Evolutionary conservation across 2,888 invertebrate species (phyloP).

Genomic region (Thera obeliscata): DNA sequence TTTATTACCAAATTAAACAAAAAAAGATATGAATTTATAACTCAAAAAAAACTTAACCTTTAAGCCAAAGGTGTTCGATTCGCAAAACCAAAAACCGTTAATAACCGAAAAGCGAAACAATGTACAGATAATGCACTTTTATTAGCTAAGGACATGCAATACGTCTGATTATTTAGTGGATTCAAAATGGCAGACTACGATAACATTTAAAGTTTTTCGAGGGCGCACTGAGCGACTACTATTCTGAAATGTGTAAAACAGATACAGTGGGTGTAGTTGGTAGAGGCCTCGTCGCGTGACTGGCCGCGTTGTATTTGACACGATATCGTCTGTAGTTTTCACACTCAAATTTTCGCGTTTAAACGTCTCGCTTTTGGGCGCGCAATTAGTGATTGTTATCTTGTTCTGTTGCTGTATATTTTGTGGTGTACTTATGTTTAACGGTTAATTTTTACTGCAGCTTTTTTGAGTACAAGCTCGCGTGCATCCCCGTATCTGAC

Average conservation of each 20-base stretch:
- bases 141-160: conserved; percentile 74
- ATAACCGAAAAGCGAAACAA: conserved; percentile 43
- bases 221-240: conserved; percentile 23
- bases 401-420: conserved; percentile 57
- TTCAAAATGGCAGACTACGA: conserved; percentile 55
- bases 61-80: conserved; percentile 26
- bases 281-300: conserved; percentile 65
- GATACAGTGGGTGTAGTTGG: conserved; percentile 47
- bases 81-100: conserved; percentile 34
- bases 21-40: conserved; percentile 10
- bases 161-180: conserved; percentile 64
- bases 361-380: conserved; percentile 68
- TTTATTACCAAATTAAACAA: conserved; percentile 1
- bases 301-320: conserved; percentile 64
- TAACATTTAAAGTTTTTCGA: conserved; percentile 55
- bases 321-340: conserved; percentile 73
- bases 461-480: conserved; percentile 26
- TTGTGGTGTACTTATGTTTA: conserved; percentile 41
- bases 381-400: conserved; percentile 79
- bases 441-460: conserved; percentile 35
- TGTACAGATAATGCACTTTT: conserved; percentile 68
- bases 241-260: conserved; percentile 17
- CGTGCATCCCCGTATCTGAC: conserved; percentile 22
- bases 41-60: conserved; percentile 11
- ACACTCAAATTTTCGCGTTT: conserved; percentile 77